Evolutionary conservation across 2,888 invertebrate species (phyloP), one percentile per base, ranked within the genome.

Genomic region (Trisateles emortualis): DNA sequence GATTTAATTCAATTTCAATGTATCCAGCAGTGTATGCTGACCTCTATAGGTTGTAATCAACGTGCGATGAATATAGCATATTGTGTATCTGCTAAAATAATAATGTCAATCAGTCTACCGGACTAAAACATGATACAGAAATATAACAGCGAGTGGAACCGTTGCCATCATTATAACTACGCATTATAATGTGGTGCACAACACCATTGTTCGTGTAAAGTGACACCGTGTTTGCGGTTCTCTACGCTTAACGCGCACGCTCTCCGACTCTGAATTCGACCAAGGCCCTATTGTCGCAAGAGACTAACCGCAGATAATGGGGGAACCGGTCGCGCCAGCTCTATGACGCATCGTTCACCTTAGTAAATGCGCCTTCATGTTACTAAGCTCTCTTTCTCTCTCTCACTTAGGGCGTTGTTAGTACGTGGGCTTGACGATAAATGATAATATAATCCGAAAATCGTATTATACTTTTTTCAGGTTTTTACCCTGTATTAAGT

Each of bases 131-230:
- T n/a, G 38, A 8, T 45, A 30, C 30, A 39, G 13, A 14, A 6
- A 5, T 14, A 10, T 39, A 11, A 47, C 9, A 10, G 33, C 33
- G 38, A 50, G 48, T 43, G 39, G 19, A 51, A 17, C 42, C 10
- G 33, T 49, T 17, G 43, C 26, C 30, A 43, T 17, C 26, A 26
- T 38, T 11, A 38, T 35, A 45, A 16, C 39, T 54, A 51, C 47
- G 57, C 32, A 59, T 63, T 64, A 73, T 73, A 70, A 52, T 62
- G 64, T 57, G 68, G 63, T 77, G 76, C 72, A 69, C 72, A 77
- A 68, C 64, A 55, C 70, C 67, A 86, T 91, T 90, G 89, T 90
- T 81, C 74, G 68, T 73, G 86, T 81, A 87, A 91, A 81, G 74
- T 68, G 85, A 89, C 79, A 90, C 88, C 84, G 60, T 64, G 69